These are phyloP conservation scores for Schrankia costaestrigalis DNA, from an alignment of 2,888 invertebrate species.

Conservation along the genomic window DNA sequence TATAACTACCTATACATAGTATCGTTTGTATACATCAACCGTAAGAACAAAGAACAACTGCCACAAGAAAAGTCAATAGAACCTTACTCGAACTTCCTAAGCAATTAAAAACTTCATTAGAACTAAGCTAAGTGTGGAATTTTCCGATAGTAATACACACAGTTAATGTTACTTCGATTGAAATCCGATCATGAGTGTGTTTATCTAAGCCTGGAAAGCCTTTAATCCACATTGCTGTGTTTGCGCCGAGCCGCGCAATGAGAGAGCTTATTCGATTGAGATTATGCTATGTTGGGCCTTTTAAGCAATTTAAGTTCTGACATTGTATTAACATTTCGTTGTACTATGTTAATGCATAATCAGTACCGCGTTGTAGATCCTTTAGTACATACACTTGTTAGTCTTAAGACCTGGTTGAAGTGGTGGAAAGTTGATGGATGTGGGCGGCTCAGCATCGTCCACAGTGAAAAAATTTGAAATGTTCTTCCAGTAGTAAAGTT, in stretches of 20 bases:
- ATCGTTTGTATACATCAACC: no score
- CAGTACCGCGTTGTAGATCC: no score
- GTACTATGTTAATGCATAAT: no score
- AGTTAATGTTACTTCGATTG: slow-evolving; percentile 28
- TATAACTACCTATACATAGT: no score
- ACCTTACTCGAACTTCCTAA: no score
- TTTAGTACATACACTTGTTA: no score
- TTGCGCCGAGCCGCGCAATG: slow-evolving; percentile 21
- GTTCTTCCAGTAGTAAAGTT: no score
- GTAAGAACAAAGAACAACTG: no score
- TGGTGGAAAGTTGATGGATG: background rate
- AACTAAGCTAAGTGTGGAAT: slow-evolving; percentile 22
- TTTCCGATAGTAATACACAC: slow-evolving; percentile 26
- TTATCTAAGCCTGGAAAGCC: slow-evolving; percentile 26
- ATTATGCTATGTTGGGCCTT: slow-evolving; percentile 19
- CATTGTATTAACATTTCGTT: slow-evolving; percentile 1
- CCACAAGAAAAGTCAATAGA: no score
- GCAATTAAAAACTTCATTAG: slow-evolving; percentile 33
- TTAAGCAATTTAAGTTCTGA: slow-evolving; percentile 11
- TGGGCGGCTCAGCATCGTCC: background rate
- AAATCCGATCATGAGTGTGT: slow-evolving; percentile 34
- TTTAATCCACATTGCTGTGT: slow-evolving; percentile 26
- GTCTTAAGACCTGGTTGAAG: no score
- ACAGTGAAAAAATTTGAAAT: no score
- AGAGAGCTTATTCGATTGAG: slow-evolving; percentile 21